phyloP scores from a whole-genome alignment of 2,888 invertebrate species.

The Cylloceria caligata region DNA sequence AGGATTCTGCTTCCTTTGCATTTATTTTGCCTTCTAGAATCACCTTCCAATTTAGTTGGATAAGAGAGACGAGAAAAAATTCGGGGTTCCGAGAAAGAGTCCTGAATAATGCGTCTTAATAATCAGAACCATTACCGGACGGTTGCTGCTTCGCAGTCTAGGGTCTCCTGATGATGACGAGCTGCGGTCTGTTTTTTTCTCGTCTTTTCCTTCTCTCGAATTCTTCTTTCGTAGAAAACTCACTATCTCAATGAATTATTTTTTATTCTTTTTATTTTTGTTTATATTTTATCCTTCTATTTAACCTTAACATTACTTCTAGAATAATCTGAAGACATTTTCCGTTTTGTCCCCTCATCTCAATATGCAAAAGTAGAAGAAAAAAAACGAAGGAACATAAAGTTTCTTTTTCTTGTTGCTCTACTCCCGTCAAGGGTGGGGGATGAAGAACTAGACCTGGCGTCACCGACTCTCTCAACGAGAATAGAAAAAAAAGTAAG shows the following conservation, averaged over 20 bases:
- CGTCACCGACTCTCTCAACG: constrained; percentile 35
- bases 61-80: constrained; percentile 67
- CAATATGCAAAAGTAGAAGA: constrained; percentile 35
- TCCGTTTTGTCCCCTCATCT: constrained; percentile 42
- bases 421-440: constrained; percentile 34
- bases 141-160: constrained; percentile 72
- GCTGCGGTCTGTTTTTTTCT: constrained; percentile 53
- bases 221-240: background rate
- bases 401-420: constrained; percentile 40
- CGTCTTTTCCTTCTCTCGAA: background rate
- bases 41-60: constrained; percentile 68
- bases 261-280: background rate
- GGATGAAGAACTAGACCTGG: constrained; percentile 38
- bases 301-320: constrained; percentile 4
- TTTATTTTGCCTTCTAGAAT: constrained; percentile 23
- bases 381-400: constrained; percentile 32
- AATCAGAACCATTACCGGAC: constrained; percentile 79
- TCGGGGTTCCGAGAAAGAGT: constrained; percentile 50
- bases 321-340: background rate
- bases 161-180: constrained; percentile 40
- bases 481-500: constrained; percentile 35
- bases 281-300: constrained; percentile 1
- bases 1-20: constrained; percentile 63
- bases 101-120: constrained; percentile 82
- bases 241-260: background rate